Evolutionary conservation across 2,113 vertebrate species (phyloP).

Genomic region (Ciconia boyciana): DNA sequence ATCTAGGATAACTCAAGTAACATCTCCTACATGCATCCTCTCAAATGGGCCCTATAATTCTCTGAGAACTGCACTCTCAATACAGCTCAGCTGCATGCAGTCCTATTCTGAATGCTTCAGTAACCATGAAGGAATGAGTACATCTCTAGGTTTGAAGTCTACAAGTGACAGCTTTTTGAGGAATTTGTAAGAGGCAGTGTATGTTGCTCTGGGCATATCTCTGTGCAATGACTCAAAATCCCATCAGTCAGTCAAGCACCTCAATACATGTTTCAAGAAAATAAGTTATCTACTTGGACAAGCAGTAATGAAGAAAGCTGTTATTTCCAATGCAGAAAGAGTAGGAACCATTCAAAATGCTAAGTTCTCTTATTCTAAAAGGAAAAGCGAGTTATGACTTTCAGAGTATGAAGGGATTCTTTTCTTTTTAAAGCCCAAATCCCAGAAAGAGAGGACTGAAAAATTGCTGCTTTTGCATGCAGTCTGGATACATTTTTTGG

Average conservation of each 20-base stretch:
- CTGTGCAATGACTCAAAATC: neutral
- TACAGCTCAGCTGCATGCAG: neutral
- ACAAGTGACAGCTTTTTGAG: neutral
- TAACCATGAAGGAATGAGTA: neutral
- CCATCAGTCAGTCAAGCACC: neutral
- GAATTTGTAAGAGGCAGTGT: neutral
- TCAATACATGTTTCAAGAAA: neutral
- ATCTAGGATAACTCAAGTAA: neutral
- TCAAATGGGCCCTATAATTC: neutral
- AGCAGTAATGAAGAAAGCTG: neutral
- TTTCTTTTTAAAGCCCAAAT: neutral
- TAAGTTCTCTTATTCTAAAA: neutral
- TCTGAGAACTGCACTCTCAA: neutral
- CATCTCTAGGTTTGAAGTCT: neutral
- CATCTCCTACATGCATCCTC: neutral
- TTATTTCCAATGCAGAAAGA: neutral
- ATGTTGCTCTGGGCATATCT: neutral
- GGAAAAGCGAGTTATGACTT: neutral
- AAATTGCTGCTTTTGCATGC: neutral
- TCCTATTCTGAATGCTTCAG: neutral
- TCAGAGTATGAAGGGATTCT: neutral
- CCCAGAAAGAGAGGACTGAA: neutral
- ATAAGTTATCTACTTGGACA: neutral
- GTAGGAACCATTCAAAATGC: neutral
- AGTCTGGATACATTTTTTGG: neutral